Evolutionary conservation across 2,113 vertebrate genomes (phyloP).

Genomic region (Cheilinus undulatus): DNA sequence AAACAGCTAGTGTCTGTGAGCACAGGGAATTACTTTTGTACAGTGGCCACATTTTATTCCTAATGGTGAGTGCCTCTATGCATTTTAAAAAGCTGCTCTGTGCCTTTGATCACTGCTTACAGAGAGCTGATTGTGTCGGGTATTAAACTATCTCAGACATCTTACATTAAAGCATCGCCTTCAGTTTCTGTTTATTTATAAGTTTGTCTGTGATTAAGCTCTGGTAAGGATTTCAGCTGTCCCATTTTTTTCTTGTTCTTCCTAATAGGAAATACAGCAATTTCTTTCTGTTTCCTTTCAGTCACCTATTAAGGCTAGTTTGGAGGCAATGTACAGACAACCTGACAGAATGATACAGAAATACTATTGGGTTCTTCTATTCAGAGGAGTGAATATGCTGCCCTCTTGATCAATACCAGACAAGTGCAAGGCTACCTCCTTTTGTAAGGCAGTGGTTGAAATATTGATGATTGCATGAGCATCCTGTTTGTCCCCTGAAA

Average conservation of each 20-base stretch:
- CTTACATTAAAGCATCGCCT: constrained; percentile 37
- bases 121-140: constrained; percentile 49
- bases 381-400: constrained; percentile 38
- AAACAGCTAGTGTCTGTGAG: constrained; percentile 23
- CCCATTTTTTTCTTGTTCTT: background rate
- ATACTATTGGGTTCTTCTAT: background rate
- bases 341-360: background rate
- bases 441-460: constrained; percentile 66
- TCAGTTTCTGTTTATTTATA: constrained; percentile 11
- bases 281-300: constrained; percentile 13
- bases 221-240: constrained; percentile 5
- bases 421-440: constrained; percentile 62
- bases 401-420: constrained; percentile 66
- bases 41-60: constrained; percentile 16
- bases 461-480: constrained; percentile 75
- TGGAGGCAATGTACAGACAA: background rate
- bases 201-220: constrained; percentile 12
- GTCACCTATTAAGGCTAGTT: constrained; percentile 5
- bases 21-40: constrained; percentile 51
- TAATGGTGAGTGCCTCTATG: constrained; percentile 20
- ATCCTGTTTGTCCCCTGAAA: constrained; percentile 77
- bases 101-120: constrained; percentile 32
- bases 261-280: constrained; percentile 2
- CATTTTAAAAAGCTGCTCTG: constrained; percentile 44
- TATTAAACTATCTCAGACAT: constrained; percentile 33